Evolutionary conservation across 2,113 vertebrate species (phyloP).

Genomic region (Pontoporia blainvillei): DNA sequence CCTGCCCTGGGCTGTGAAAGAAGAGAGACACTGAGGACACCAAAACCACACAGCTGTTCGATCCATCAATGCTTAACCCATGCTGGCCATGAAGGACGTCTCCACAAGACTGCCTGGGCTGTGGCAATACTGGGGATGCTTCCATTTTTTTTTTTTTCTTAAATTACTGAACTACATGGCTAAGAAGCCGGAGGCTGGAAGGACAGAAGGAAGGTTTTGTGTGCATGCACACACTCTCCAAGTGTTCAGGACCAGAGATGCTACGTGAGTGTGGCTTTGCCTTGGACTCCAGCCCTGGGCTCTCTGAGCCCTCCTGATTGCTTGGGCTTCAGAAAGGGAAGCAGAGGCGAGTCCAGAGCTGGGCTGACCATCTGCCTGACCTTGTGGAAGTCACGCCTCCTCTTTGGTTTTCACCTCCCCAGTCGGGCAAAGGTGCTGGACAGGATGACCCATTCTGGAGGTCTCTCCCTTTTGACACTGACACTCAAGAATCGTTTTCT

Average conservation of each 20-base stretch:
- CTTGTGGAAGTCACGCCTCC: neutral
- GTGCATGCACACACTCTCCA: neutral
- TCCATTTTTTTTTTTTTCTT: neutral
- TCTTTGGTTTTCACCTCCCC: neutral
- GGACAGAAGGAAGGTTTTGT: neutral
- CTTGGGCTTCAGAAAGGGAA: neutral
- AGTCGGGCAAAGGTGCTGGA: accelerated
- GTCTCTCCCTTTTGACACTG: neutral
- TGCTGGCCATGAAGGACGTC: neutral
- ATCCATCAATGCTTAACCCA: neutral
- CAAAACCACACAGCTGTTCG: neutral
- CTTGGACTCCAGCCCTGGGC: neutral
- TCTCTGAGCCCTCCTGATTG: neutral
- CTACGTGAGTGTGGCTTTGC: too few relatives aligned
- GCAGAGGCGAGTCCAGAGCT: neutral
- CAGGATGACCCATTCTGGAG: neutral
- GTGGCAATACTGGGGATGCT: neutral
- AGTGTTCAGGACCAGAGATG: neutral
- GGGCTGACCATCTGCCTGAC: neutral
- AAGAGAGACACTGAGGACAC: neutral
- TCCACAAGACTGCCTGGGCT: neutral
- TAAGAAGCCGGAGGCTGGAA: neutral
- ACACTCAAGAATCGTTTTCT: neutral
- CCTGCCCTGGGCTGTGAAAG: neutral
- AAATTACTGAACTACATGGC: neutral